These are phyloP conservation scores for Hormaphis cornu DNA, from an alignment of 1,140 invertebrate species.

Conservation along the genomic window DNA sequence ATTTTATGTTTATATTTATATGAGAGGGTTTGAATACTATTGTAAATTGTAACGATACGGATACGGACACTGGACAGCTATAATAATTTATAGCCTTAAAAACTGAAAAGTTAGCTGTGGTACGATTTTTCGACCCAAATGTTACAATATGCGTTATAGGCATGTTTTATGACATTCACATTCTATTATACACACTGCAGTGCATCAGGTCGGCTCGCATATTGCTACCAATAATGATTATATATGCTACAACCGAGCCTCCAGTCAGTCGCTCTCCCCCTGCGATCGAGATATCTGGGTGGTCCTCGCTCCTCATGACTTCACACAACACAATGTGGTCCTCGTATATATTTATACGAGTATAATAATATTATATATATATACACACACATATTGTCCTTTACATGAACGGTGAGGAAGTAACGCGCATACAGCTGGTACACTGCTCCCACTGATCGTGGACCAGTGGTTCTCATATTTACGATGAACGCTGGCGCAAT, in stretches of 20 bases:
- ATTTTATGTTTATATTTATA: no score
- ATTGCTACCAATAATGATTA: constrained; percentile 29
- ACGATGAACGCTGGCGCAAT: neutral
- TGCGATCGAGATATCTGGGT: constrained; percentile 21
- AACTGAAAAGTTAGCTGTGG: neutral
- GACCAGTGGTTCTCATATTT: constrained; percentile 28
- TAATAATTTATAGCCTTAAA: constrained; percentile 14
- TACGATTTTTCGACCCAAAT: neutral
- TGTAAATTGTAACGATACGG: neutral
- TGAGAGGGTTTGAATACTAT: neutral
- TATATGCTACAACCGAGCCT: constrained; percentile 21
- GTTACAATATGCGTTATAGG: neutral
- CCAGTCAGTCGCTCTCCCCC: neutral
- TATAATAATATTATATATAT: neutral
- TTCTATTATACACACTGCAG: constrained; percentile 2
- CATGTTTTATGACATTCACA: neutral
- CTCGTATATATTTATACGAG: neutral
- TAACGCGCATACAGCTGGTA: constrained; percentile 30
- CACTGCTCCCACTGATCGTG: constrained; percentile 26
- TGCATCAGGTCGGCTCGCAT: neutral
- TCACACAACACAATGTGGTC: constrained; percentile 32
- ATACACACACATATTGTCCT: neutral
- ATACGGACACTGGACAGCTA: neutral
- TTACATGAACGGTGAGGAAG: constrained; percentile 11
- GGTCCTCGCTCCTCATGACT: constrained; percentile 28